Evolutionary conservation across 2,888 invertebrate species (phyloP).

Genomic region (Cremastinae sp.): DNA sequence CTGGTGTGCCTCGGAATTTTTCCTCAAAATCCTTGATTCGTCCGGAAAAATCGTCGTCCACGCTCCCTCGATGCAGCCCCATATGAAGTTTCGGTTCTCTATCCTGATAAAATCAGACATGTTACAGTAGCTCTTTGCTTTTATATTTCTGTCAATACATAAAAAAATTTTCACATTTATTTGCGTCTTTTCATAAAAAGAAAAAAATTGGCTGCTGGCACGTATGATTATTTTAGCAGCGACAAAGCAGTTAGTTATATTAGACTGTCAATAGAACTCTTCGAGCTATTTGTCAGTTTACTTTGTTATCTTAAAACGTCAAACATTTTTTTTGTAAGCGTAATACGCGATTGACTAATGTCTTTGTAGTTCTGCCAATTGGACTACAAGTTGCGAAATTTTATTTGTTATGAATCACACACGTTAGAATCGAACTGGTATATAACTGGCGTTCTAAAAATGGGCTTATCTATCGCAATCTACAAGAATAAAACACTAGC

Average conservation of each 20-base stretch:
- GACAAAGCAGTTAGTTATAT: conserved; percentile 56
- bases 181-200: conserved; percentile 12
- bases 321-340: conserved; percentile 42
- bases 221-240: conserved; percentile 50
- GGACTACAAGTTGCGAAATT: background rate
- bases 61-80: conserved; percentile 75
- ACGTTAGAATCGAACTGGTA: conserved; percentile 57
- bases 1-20: conserved; percentile 84
- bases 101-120: conserved; percentile 73
- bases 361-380: background rate
- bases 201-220: conserved; percentile 25
- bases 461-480: conserved; percentile 37
- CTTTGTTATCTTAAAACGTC: conserved; percentile 30
- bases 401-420: conserved; percentile 39
- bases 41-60: conserved; percentile 84
- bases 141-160: too few species aligned
- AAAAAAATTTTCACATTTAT: conserved; percentile 24
- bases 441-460: conserved; percentile 34
- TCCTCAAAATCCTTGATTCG: conserved; percentile 89
- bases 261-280: conserved; percentile 50
- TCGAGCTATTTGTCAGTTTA: conserved; percentile 41
- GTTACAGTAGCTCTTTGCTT: background rate
- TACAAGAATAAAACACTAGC: conserved; percentile 46
- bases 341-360: conserved; percentile 15
- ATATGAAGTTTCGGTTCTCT: conserved; percentile 79